phyloP scores from a whole-genome alignment of 2,113 vertebrate species.

The Nannobrachium achirus region DNA sequence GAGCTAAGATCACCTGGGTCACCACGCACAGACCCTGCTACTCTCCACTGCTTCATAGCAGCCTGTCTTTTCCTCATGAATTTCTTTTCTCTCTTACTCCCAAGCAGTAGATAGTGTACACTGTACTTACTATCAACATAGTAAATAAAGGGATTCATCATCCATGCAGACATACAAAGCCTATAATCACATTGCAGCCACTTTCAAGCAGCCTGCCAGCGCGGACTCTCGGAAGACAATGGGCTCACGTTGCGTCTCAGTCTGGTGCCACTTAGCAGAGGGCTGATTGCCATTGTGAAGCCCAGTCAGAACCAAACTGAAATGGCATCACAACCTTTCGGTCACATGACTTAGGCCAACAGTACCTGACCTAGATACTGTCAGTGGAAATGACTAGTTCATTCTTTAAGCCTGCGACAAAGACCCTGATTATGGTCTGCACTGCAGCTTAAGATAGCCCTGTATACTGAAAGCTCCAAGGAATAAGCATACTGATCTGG shows the following conservation, averaged over 20 bases:
- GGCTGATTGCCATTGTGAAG: no score
- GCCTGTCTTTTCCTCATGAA: not conserved
- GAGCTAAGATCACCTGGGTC: constrained; percentile 52
- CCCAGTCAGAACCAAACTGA: no score
- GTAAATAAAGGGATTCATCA: constrained; percentile 44
- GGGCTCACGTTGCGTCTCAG: not conserved
- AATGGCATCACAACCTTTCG: no score
- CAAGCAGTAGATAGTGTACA: constrained; percentile 22
- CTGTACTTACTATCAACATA: constrained; percentile 19
- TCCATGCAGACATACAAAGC: constrained; percentile 3
- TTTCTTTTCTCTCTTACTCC: not conserved
- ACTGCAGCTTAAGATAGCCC: not conserved
- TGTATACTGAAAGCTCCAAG: not conserved
- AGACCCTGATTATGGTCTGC: not conserved
- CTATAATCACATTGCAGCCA: constrained; percentile 32
- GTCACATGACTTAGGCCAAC: not conserved
- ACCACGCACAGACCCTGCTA: constrained; percentile 37
- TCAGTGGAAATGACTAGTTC: not conserved
- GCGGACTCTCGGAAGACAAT: not conserved
- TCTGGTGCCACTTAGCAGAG: no score
- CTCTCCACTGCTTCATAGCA: constrained; percentile 59
- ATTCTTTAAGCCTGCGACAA: not conserved
- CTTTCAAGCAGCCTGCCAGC: not conserved
- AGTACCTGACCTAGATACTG: not conserved
- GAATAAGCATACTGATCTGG: not conserved